Conservation (phyloP, 2,113 vertebrate genomes). For the Nesospiza acunhae region DNA sequence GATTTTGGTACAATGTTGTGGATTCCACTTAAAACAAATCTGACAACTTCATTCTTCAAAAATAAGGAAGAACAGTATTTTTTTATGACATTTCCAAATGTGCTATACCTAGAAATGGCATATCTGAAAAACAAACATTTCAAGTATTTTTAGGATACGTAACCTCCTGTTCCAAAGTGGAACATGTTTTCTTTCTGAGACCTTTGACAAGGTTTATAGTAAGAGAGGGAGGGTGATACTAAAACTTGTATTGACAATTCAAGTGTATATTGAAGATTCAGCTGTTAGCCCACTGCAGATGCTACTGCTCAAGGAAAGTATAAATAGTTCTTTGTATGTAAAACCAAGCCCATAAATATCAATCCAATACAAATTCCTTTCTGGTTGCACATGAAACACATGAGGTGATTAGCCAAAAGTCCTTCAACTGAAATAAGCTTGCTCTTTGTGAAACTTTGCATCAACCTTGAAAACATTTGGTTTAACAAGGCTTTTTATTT, state of each 20-base stretch:
- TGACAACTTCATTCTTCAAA: neutral
- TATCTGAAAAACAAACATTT: constrained; percentile 12
- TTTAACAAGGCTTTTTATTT: neutral
- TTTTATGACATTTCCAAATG: neutral
- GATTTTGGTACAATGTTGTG: neutral
- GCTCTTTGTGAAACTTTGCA: neutral
- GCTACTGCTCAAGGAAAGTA: neutral
- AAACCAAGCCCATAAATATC: neutral
- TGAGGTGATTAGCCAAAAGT: neutral
- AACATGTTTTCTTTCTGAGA: neutral
- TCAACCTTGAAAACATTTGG: neutral
- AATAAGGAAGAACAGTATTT: neutral
- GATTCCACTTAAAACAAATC: neutral
- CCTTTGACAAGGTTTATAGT: neutral
- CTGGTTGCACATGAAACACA: neutral
- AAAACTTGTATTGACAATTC: neutral
- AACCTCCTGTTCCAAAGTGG: neutral
- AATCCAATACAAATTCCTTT: neutral
- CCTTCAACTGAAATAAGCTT: neutral
- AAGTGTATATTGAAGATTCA: neutral
- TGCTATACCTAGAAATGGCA: neutral
- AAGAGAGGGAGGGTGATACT: neutral
- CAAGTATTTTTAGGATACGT: neutral
- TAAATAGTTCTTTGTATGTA: neutral
- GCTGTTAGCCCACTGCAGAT: neutral